Conservation (phyloP, 2,888 invertebrate genomes). For the Phanerotoma sp. region DNA sequence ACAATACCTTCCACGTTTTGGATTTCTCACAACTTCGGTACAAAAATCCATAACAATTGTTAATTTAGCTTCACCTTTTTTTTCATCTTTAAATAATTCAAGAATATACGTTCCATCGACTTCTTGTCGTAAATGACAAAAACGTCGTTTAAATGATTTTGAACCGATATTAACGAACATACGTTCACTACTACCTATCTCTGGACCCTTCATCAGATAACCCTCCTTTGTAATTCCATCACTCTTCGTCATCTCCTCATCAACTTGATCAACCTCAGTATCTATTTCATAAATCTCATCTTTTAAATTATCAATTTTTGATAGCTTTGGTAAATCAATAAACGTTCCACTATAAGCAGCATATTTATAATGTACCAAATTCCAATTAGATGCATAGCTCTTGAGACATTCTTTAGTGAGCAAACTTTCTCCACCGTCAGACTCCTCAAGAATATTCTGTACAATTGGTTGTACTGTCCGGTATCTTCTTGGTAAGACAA, state of each 20-base stretch:
- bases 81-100: constrained; percentile 91
- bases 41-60: constrained; percentile 94
- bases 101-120: constrained; percentile 89
- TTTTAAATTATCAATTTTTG: constrained; percentile 64
- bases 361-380: constrained; percentile 90
- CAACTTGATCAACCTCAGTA: constrained; percentile 78
- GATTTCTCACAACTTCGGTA: constrained; percentile 84
- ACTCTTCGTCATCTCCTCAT: constrained; percentile 69
- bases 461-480: constrained; percentile 72
- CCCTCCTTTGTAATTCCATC: constrained; percentile 88
- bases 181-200: constrained; percentile 83
- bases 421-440: constrained; percentile 61
- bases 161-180: constrained; percentile 91
- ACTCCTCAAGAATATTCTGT: constrained; percentile 59
- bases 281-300: constrained; percentile 91
- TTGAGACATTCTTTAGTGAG: constrained; percentile 70
- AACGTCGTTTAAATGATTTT: constrained; percentile 88
- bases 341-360: constrained; percentile 85
- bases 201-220: constrained; percentile 88
- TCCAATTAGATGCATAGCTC: constrained; percentile 86
- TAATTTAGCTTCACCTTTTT: constrained; percentile 86
- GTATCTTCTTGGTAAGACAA: constrained; percentile 75
- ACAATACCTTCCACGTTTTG: constrained; percentile 80
- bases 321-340: constrained; percentile 77
- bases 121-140: constrained; percentile 86